Evolutionary conservation across 2,113 vertebrate genomes (phyloP).

Genomic region (Paedocypris sp.): DNA sequence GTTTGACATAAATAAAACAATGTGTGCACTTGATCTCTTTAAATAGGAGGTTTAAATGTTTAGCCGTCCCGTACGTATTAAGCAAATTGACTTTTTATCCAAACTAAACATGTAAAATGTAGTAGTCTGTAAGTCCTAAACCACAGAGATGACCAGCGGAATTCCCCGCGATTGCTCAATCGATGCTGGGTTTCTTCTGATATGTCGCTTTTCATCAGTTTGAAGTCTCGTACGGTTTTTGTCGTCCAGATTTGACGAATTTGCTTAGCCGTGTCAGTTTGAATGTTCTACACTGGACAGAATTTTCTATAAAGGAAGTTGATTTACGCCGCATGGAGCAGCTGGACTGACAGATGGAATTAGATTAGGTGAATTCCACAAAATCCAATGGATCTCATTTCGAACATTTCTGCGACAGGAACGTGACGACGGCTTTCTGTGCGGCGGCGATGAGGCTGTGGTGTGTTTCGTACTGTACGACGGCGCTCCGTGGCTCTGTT

Average conservation of each 20-base stretch:
- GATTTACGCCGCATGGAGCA: conserved; percentile 3
- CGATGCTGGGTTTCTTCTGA: conserved; percentile 44
- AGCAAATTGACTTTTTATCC: conserved; percentile 50
- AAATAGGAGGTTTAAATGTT: conserved; percentile 60
- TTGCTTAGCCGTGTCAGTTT: conserved; percentile 1
- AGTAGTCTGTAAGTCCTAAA: conserved; percentile 49
- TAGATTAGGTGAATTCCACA: conserved; percentile 5
- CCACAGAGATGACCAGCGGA: conserved; percentile 34
- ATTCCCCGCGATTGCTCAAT: conserved; percentile 50
- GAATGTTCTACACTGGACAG: not conserved
- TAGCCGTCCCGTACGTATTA: conserved; percentile 61
- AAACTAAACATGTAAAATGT: conserved; percentile 60
- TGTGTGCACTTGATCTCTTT: conserved; percentile 59
- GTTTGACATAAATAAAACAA: conserved; percentile 68
- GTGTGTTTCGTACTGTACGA: not conserved
- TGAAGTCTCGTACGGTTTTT: too few relatives aligned
- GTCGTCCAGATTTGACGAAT: not conserved
- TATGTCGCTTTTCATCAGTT: conserved; percentile 42
- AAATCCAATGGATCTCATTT: not conserved
- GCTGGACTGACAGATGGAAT: conserved; percentile 17
- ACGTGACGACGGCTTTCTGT: conserved; percentile 38
- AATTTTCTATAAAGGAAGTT: not conserved
- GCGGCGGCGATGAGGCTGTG: conserved; percentile 15
- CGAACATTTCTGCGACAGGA: not conserved
- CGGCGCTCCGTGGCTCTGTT: not conserved